Evolutionary conservation across 2,888 invertebrate species (phyloP), one percentile per base, ranked within the genome.

Genomic region (Andrena fulva): DNA sequence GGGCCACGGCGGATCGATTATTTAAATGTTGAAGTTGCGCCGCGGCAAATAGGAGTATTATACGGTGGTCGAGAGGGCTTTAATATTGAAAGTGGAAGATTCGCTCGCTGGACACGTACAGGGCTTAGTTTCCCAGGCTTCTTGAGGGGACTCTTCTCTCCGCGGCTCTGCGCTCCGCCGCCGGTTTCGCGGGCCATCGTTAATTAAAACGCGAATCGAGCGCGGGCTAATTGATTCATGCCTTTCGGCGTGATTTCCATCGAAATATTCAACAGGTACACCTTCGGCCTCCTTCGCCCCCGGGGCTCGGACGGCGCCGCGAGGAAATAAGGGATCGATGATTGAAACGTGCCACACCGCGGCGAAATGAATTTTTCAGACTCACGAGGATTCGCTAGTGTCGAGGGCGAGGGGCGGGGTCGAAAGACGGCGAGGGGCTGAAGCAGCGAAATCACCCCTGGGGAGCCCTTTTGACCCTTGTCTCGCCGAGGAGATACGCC

Each of bases 201-300:
- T 68, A 63, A 78, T 69, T 33, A 42, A 42, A 42, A 42, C 1
- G 42, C 16, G 54, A 54, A 10, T 10, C 10, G 12, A 12, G 48
- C 2, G 0, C 16, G 10, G 50, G 64, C 20, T 20, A 35, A 56
- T 27, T 56, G 20, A 42, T 56, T 56, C 24, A 56, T 24, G 20
- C 20, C 10, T 56, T 24, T 56, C 33, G 24, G 27, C 48, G 35
- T 6, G 20, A 59, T 24, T 27, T 33, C 24, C 10, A 10, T 52
- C 20, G 42, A 29, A 54, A 63, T 29, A 33, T 79, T 79, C 79
- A 77, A 79, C 79, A 79, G 79, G 79, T 79, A 79, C 24, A 27
- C 24, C n/a, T 10, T 5, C 50, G 2, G 10, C n/a, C 7, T 5
- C 33, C 16, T 42, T 16, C 24, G n/a, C 27, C 10, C 10, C 10